Percentiles rank a stretch among this genome's conserved stretches.
These are phyloP conservation scores for Gracilinanus agilis DNA, from an alignment of 2,113 vertebrate species.

Conservation along the genomic window DNA sequence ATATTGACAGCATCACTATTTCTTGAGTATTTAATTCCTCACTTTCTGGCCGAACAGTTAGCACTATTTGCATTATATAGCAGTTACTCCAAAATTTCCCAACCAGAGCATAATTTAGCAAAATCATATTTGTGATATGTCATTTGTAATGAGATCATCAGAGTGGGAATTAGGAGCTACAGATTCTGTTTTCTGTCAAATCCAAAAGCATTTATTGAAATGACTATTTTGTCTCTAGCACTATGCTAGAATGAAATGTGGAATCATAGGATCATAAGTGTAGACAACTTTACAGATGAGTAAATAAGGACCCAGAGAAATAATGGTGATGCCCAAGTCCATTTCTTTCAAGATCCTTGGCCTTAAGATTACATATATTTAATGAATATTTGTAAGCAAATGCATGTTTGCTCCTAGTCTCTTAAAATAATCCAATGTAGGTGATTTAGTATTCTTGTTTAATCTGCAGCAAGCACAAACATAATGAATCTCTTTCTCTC, in stretches of 20 bases:
- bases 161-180: not conserved
- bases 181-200: not conserved
- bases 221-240: not conserved
- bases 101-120: not conserved
- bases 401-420: not conserved
- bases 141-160: not conserved
- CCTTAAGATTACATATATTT: not conserved
- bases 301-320: not conserved
- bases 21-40: not conserved
- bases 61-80: not conserved
- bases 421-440: not conserved
- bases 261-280: not conserved
- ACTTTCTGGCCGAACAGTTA: not conserved
- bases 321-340: not conserved
- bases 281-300: not conserved
- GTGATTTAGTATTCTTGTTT: not conserved
- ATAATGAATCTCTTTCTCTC: not conserved
- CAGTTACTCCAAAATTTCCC: not conserved
- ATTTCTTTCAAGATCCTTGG: not conserved
- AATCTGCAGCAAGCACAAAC: not conserved
- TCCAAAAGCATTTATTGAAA: not conserved
- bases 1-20: not conserved
- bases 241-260: not conserved
- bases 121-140: not conserved
- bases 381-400: not conserved